phyloP scores from a whole-genome alignment of 2,113 vertebrate species.

The Chunga burmeisteri region DNA sequence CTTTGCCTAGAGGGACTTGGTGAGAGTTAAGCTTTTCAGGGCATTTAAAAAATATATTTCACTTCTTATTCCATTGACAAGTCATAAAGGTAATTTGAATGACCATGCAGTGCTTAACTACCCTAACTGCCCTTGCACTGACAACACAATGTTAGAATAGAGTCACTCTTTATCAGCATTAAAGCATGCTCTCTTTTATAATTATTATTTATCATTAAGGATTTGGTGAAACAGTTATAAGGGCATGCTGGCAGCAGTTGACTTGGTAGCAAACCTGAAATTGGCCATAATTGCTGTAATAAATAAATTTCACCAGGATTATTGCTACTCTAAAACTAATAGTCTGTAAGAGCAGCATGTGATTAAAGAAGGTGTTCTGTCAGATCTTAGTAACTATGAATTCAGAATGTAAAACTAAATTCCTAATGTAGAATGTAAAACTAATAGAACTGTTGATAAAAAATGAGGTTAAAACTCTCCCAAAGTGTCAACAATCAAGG shows the following conservation, averaged over 20 bases:
- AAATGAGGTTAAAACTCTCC: background rate
- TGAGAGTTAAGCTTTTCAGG: background rate
- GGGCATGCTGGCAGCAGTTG: background rate
- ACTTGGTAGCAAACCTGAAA: constrained; percentile 17
- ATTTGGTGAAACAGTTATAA: background rate
- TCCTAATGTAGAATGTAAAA: background rate
- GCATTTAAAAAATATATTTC: background rate
- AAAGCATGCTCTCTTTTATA: background rate
- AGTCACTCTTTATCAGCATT: background rate
- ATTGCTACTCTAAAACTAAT: constrained; percentile 39
- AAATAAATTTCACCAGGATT: constrained; percentile 31
- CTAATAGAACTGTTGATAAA: background rate
- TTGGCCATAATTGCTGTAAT: constrained; percentile 10
- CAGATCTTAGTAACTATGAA: background rate
- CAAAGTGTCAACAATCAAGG: background rate
- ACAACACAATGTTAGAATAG: background rate
- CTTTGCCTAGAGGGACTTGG: background rate
- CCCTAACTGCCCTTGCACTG: background rate
- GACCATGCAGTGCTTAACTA: background rate
- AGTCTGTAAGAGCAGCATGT: background rate
- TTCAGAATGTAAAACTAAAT: background rate
- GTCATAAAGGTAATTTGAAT: background rate
- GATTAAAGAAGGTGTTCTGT: background rate
- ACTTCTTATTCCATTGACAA: background rate
- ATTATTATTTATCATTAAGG: constrained; percentile 17